A percentile compares a stretch with the other conserved stretches of the same genome.
These are phyloP conservation scores for Epistrophe eligans DNA, from an alignment of 2,888 invertebrate species.

Conservation along the genomic window DNA sequence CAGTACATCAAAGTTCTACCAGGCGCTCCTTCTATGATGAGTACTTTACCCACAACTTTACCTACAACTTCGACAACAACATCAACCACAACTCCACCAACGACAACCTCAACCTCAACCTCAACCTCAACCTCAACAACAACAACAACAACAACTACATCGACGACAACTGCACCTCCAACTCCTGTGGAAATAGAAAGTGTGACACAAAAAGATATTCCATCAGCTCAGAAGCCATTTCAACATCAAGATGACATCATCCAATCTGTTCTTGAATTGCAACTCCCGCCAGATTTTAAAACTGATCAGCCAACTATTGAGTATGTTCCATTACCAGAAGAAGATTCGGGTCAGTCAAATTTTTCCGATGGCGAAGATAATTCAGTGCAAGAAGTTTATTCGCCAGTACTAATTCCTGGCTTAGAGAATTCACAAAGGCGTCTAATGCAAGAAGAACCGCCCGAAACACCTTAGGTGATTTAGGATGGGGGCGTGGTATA, in stretches of 20 bases:
- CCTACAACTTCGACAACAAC: conserved; percentile 76
- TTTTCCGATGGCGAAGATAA: conserved; percentile 80
- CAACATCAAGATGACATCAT: conserved; percentile 7
- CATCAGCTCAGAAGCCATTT: not conserved
- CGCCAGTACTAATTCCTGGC: conserved; percentile 78
- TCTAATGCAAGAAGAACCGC: conserved; percentile 83
- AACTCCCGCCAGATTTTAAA: conserved; percentile 78
- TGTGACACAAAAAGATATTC: conserved; percentile 52
- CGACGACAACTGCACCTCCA: conserved; percentile 28
- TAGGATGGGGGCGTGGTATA: not conserved
- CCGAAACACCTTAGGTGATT: conserved; percentile 81
- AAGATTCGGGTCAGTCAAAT: conserved; percentile 76
- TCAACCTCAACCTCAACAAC: conserved; percentile 74
- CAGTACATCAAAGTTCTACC: conserved; percentile 79
- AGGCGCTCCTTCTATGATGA: conserved; percentile 34
- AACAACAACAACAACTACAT: conserved; percentile 76
- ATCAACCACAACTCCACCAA: conserved; percentile 72
- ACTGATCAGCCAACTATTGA: conserved; percentile 82
- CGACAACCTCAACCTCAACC: conserved; percentile 76
- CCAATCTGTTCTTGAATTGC: conserved; percentile 33
- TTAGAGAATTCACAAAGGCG: conserved; percentile 81
- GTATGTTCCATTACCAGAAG: conserved; percentile 80
- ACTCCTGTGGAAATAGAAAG: conserved; percentile 56
- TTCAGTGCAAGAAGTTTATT: conserved; percentile 82
- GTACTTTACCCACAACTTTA: conserved; percentile 54